Evolutionary conservation across 2,888 invertebrate genomes (phyloP).

Genomic region (Perizoma flavofasciatum): DNA sequence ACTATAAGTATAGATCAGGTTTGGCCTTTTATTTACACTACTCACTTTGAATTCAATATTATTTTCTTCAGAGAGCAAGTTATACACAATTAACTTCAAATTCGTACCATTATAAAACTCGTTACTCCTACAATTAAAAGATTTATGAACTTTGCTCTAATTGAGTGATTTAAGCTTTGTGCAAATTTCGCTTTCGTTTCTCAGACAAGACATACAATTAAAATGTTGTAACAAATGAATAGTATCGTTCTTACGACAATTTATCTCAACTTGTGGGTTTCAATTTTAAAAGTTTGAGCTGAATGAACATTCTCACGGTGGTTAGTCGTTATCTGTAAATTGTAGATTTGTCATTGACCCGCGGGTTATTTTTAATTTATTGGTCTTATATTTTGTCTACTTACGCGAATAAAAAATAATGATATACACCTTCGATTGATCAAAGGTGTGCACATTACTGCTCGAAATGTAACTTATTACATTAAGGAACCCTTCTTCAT

Average conservation of each 20-base stretch:
- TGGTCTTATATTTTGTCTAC: conserved; percentile 3
- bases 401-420: conserved; percentile 7
- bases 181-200: conserved; percentile 54
- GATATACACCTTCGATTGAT: neutral
- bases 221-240: conserved; percentile 40
- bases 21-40: too few species aligned
- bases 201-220: conserved; percentile 46
- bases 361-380: conserved; percentile 4
- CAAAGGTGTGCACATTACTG: too few species aligned
- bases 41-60: too few species aligned
- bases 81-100: neutral
- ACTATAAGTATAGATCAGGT: too few species aligned
- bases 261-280: conserved; percentile 17
- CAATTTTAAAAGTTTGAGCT: conserved; percentile 13
- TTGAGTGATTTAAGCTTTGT: conserved; percentile 36
- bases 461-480: too few species aligned
- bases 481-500: too few species aligned
- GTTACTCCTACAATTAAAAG: conserved; percentile 30
- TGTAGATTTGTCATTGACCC: conserved; percentile 25
- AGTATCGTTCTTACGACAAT: conserved; percentile 31
- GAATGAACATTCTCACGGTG: conserved; percentile 25
- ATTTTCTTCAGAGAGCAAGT: too few species aligned
- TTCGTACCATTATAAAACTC: neutral
- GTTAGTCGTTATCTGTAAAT: conserved; percentile 13
- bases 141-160: conserved; percentile 35